Conservation (phyloP, 2,888 invertebrate species). For the Tetragnatha montana region DNA sequence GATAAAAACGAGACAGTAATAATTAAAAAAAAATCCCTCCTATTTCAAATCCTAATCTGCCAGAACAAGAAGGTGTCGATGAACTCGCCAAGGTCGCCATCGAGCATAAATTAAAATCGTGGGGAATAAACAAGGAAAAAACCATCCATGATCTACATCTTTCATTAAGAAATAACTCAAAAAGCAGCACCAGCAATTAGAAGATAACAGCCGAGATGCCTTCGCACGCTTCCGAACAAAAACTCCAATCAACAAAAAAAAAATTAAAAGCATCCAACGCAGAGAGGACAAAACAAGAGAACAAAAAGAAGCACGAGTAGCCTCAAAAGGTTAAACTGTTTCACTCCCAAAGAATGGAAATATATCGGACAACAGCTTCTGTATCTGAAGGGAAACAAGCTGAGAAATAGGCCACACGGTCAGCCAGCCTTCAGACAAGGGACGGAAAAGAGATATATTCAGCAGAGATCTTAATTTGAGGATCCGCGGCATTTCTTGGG, state of each 20-base stretch:
- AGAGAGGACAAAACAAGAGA: not conserved
- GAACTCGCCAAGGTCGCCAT: too few relatives aligned
- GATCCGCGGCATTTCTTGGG: not conserved
- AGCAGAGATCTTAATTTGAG: not conserved
- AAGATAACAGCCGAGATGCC: too few relatives aligned
- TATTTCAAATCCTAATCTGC: too few relatives aligned
- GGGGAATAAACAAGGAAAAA: too few relatives aligned
- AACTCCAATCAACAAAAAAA: not conserved
- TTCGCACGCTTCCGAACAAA: not conserved
- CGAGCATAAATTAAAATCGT: too few relatives aligned
- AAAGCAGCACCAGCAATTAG: too few relatives aligned
- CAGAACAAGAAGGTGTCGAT: too few relatives aligned
- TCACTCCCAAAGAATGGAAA: constrained; percentile 23
- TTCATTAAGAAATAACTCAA: too few relatives aligned
- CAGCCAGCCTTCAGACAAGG: constrained; percentile 10
- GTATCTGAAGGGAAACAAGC: constrained; percentile 39
- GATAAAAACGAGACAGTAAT: too few relatives aligned
- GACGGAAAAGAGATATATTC: constrained; percentile 29
- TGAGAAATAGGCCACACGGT: constrained; percentile 40
- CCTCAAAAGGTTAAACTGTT: constrained; percentile 20
- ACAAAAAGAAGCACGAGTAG: not conserved
- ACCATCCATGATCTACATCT: too few relatives aligned
- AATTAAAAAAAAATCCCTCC: too few relatives aligned
- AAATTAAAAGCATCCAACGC: not conserved
- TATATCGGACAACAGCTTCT: constrained; percentile 17